A percentile compares a stretch with the other conserved stretches of the same genome.
These are phyloP conservation scores for Otus sunia DNA, from an alignment of 2,113 vertebrate genomes.

Conservation along the genomic window DNA sequence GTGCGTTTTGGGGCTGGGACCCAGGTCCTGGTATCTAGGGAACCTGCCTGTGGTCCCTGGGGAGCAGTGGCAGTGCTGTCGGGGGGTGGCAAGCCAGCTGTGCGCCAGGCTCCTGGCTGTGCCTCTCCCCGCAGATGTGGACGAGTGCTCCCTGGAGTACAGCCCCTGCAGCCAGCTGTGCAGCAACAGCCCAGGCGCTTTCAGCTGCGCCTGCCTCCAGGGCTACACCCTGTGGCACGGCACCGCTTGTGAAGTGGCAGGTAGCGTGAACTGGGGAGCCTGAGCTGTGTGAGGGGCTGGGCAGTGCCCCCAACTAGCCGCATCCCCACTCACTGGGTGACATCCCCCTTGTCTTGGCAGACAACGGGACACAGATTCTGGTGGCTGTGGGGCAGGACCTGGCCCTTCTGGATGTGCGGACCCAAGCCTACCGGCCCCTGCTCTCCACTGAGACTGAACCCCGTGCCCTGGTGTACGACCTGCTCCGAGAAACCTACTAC, in stretches of 20 bases:
- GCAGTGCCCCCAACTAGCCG: neutral
- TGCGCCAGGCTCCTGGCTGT: neutral
- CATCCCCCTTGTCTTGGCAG: conserved; percentile 46
- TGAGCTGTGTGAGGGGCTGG: neutral
- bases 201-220: conserved; percentile 76
- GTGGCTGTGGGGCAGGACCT: conserved; percentile 67
- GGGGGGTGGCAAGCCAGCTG: neutral
- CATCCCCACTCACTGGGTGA: fast-evolving
- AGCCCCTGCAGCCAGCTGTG: conserved; percentile 83
- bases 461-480: conserved; percentile 76
- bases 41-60: neutral
- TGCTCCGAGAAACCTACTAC: conserved; percentile 73
- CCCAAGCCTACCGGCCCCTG: conserved; percentile 66
- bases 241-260: conserved; percentile 75
- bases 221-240: conserved; percentile 74
- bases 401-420: conserved; percentile 76
- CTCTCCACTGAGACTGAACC: conserved; percentile 51
- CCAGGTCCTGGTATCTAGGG: neutral
- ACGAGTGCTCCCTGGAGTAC: conserved; percentile 81
- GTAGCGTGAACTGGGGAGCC: conserved; percentile 39
- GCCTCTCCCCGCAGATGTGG: conserved; percentile 71
- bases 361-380: conserved; percentile 75
- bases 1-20: neutral
- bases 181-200: conserved; percentile 77
- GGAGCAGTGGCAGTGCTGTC: neutral